A percentile compares a stretch with the other conserved stretches of the same genome.
Conservation (phyloP, 92 coral and sea anemone genomes). For the Phenganax marumi region DNA sequence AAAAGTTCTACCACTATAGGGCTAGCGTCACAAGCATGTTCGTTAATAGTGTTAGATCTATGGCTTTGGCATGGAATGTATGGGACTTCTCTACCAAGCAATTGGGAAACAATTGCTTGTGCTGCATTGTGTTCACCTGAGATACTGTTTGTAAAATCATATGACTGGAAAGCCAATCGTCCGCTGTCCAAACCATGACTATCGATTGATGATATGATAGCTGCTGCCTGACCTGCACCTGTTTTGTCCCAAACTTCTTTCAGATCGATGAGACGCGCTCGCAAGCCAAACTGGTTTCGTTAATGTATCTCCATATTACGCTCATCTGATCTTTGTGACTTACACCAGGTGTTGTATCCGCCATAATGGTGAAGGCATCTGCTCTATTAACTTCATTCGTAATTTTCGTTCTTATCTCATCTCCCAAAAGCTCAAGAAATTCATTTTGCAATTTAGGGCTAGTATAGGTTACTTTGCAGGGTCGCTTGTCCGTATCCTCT, state of each 20-base stretch:
- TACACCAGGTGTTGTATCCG: neutral
- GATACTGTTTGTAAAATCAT: conserved; percentile 9
- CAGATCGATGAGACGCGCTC: neutral
- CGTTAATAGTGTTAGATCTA: conserved; percentile 4
- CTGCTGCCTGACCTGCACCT: neutral
- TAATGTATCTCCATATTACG: neutral
- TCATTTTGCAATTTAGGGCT: neutral
- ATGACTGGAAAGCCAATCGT: neutral
- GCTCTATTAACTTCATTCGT: neutral
- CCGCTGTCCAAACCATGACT: neutral
- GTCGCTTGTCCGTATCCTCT: neutral
- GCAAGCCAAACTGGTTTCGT: neutral
- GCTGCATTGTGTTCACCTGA: conserved; percentile 8
- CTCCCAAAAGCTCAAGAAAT: neutral
- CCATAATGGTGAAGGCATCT: neutral
- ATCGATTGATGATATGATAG: neutral
- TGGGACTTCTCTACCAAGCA: neutral
- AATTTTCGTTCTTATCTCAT: neutral
- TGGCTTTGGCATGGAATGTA: neutral
- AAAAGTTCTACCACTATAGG: conserved; percentile 6
- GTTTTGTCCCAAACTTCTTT: conserved; percentile 12
- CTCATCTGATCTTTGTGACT: conserved; percentile 6
- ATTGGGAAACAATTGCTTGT: conserved; percentile 19
- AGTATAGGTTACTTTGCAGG: conserved; percentile 9
- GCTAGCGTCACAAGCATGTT: conserved; percentile 16